A percentile compares a stretch with the other conserved stretches of the same genome.
Evolutionary conservation across 2,113 vertebrate genomes (phyloP).

Genomic region (Pterophyllum scalare): DNA sequence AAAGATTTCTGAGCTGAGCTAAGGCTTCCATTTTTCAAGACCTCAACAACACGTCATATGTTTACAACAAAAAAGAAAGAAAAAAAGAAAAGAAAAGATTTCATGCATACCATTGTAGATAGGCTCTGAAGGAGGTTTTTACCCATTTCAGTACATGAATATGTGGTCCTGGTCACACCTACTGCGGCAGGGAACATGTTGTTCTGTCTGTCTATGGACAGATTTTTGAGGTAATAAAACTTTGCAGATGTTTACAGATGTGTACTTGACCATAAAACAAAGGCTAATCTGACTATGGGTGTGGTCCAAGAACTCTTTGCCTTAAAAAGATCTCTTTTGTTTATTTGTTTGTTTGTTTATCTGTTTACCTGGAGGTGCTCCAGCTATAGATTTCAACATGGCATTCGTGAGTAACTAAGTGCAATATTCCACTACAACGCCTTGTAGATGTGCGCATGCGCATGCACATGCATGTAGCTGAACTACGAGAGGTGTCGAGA

Average conservation of each 20-base stretch:
- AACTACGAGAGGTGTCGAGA: background rate
- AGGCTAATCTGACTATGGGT: background rate
- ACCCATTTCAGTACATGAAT: no score
- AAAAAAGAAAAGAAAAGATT: no score
- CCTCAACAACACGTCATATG: no score
- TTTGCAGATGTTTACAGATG: background rate
- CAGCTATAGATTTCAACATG: background rate
- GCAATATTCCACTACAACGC: background rate
- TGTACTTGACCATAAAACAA: conserved; percentile 5
- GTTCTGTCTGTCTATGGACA: background rate
- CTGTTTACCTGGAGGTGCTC: background rate
- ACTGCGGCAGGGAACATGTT: background rate
- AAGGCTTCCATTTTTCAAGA: no score
- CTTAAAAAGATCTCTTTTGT: background rate
- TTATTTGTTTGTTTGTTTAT: background rate
- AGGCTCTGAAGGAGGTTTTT: background rate
- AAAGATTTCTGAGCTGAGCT: no score
- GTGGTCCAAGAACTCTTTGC: background rate
- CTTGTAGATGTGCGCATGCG: background rate
- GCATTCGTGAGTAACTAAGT: background rate
- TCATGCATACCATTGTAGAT: no score
- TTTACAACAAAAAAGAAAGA: no score
- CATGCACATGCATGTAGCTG: background rate
- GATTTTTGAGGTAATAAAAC: background rate
- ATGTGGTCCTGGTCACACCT: background rate